phyloP scores from a whole-genome alignment of 1,140 invertebrate species.

The Cotesia vestalis region DNA sequence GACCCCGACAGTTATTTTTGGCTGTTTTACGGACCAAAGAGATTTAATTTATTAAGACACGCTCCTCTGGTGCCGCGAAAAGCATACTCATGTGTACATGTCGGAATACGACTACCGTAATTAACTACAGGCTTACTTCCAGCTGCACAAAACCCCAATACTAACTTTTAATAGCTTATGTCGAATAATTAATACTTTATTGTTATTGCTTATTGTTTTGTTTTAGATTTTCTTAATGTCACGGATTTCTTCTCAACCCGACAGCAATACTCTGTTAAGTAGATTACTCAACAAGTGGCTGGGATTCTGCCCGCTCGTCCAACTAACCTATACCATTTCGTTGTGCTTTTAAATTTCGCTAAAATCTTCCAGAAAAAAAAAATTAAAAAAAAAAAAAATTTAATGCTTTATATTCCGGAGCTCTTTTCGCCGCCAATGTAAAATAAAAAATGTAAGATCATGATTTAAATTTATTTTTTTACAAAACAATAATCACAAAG shows the following conservation, averaged over 20 bases:
- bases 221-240: conserved; percentile 28
- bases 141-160: not conserved
- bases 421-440: too few relatives aligned
- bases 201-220: conserved; percentile 27
- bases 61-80: conserved; percentile 41
- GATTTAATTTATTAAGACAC: conserved; percentile 52
- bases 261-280: conserved; percentile 57
- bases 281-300: conserved; percentile 66
- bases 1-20: conserved; percentile 48
- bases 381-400: not conserved
- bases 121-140: too few relatives aligned
- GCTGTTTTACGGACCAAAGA: conserved; percentile 53
- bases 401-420: not conserved
- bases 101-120: too few relatives aligned
- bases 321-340: conserved; percentile 36
- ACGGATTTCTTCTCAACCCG: conserved; percentile 25
- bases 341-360: conserved; percentile 21
- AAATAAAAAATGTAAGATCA: too few relatives aligned
- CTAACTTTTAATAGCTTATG: not conserved
- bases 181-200: not conserved
- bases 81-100: conserved; percentile 18
- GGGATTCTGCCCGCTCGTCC: conserved; percentile 55
- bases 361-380: conserved; percentile 4
- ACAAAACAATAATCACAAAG: too few relatives aligned
- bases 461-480: too few relatives aligned